These are phyloP conservation scores for Philopotamus ludificatus DNA, from an alignment of 1,140 invertebrate species.

Conservation along the genomic window DNA sequence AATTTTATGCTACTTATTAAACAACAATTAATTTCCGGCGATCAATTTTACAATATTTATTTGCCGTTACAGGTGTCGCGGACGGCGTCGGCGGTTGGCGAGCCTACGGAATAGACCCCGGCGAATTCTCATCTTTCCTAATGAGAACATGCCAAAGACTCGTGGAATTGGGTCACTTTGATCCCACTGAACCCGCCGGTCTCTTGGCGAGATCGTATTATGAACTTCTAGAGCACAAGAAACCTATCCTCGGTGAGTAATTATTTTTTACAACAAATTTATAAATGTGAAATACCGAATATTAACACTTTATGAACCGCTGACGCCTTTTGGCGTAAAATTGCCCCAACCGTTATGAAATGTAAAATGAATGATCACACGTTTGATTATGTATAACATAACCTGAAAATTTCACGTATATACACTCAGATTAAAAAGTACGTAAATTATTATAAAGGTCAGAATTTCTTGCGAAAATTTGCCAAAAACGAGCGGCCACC, in stretches of 20 bases:
- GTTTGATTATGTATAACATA: neutral
- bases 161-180: slow-evolving; percentile 83
- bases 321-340: too few species aligned
- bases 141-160: slow-evolving; percentile 94
- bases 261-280: too few species aligned
- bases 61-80: slow-evolving; percentile 75
- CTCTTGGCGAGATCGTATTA: slow-evolving; percentile 87
- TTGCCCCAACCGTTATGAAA: neutral
- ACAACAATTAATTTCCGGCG: neutral
- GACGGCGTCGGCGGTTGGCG: slow-evolving; percentile 98
- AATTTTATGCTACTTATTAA: neutral
- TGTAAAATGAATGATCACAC: neutral
- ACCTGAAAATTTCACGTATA: too few species aligned
- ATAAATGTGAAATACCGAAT: too few species aligned
- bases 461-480: too few species aligned
- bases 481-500: too few species aligned
- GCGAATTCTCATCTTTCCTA: slow-evolving; percentile 88
- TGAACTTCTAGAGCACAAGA: slow-evolving; percentile 89
- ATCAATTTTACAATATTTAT: neutral
- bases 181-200: slow-evolving; percentile 79
- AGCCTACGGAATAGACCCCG: slow-evolving; percentile 96
- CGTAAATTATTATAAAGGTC: too few species aligned
- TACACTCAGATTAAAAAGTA: too few species aligned
- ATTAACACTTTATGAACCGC: too few species aligned
- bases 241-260: slow-evolving; percentile 78